These are phyloP conservation scores for Hesperophylax magnus DNA, from an alignment of 1,140 invertebrate genomes.

Conservation along the genomic window DNA sequence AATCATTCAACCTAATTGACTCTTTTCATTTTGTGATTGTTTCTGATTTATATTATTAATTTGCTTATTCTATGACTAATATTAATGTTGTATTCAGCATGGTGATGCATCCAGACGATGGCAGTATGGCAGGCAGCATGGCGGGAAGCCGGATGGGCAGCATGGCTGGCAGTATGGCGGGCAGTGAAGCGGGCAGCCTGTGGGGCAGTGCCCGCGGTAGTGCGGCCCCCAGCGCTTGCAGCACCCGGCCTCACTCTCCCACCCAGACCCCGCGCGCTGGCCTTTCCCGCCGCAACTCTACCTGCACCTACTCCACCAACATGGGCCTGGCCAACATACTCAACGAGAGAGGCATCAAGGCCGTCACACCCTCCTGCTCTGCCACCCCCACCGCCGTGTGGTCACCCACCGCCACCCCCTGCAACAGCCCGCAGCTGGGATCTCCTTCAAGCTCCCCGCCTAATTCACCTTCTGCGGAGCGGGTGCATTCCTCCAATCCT, in stretches of 20 bases:
- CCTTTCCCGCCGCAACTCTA: constrained; percentile 79
- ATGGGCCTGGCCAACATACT: constrained; percentile 85
- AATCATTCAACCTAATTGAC: too few species aligned
- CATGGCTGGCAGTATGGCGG: constrained; percentile 71
- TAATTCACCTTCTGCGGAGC: constrained; percentile 67
- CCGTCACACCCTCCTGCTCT: constrained; percentile 77
- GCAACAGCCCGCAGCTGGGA: constrained; percentile 81
- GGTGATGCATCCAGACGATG: constrained; percentile 88
- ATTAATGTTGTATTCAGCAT: constrained; percentile 69
- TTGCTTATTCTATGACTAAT: constrained; percentile 6
- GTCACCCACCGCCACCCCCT: constrained; percentile 87
- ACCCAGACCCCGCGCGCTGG: constrained; percentile 71
- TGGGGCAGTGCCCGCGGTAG: constrained; percentile 69
- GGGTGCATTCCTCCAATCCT: constrained; percentile 68
- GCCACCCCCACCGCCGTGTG: constrained; percentile 79
- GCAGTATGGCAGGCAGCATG: constrained; percentile 73
- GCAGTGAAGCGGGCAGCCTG: constrained; percentile 69
- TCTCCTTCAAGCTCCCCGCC: constrained; percentile 66
- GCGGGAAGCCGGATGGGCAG: constrained; percentile 72
- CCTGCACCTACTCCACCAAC: constrained; percentile 85
- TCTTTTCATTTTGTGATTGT: constrained; percentile 12
- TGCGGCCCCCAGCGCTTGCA: constrained; percentile 63
- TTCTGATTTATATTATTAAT: neutral
- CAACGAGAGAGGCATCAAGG: constrained; percentile 85
- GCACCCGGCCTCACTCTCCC: constrained; percentile 64